Conservation (phyloP, 2,888 invertebrate genomes). For the Scaptomyza polygonia region DNA sequence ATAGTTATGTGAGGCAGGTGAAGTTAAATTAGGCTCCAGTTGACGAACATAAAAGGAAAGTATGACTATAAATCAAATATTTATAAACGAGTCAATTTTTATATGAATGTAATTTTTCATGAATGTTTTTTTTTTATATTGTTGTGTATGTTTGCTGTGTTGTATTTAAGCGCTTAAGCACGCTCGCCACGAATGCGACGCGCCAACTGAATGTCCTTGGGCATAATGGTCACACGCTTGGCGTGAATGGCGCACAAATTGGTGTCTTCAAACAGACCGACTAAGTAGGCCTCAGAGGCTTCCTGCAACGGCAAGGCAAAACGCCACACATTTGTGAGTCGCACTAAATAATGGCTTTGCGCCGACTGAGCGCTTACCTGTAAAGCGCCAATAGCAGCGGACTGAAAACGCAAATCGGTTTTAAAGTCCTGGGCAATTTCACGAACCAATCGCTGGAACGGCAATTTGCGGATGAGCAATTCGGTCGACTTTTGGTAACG, state of each 20-base stretch:
- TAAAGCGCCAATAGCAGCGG: slow-evolving; percentile 96
- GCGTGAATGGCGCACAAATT: slow-evolving; percentile 99
- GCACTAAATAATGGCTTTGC: background rate
- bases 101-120: slow-evolving; percentile 45
- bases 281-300: slow-evolving; percentile 90
- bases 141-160: background rate
- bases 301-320: slow-evolving; percentile 59
- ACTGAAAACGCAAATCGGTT: slow-evolving; percentile 97
- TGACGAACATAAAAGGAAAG: slow-evolving; percentile 21
- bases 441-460: slow-evolving; percentile 97
- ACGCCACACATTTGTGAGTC: background rate
- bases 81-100: slow-evolving; percentile 22
- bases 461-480: slow-evolving; percentile 96
- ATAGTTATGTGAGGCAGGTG: slow-evolving; percentile 17
- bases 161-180: slow-evolving; percentile 87
- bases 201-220: slow-evolving; percentile 98
- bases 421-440: slow-evolving; percentile 99
- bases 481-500: slow-evolving; percentile 98
- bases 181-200: slow-evolving; percentile 98
- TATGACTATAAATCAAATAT: slow-evolving; percentile 22
- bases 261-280: slow-evolving; percentile 98
- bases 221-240: slow-evolving; percentile 98
- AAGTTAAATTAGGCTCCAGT: slow-evolving; percentile 37
- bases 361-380: slow-evolving; percentile 86
- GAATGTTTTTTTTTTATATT: slow-evolving; percentile 15